Conservation (phyloP, 2,797 vertebrate genomes). For the Phataginus tricuspis region DNA sequence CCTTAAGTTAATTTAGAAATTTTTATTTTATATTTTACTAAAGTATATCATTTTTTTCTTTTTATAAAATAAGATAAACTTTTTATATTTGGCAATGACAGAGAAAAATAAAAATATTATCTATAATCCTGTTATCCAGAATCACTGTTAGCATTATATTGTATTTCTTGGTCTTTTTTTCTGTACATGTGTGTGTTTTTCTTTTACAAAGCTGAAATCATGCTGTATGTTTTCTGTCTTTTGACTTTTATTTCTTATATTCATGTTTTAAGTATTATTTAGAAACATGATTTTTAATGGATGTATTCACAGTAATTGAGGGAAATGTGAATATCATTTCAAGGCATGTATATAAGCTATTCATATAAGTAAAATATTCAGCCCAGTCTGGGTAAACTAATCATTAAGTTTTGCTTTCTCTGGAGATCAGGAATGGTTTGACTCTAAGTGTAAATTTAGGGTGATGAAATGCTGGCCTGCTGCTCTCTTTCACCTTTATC, state of each 20-base stretch:
- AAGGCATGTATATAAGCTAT: neutral
- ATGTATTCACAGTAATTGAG: neutral
- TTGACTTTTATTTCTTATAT: neutral
- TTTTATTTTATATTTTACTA: slow-evolving; percentile 2
- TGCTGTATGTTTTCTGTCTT: neutral
- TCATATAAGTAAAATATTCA: neutral
- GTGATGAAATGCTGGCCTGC: no score
- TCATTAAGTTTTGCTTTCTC: neutral
- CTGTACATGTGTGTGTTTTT: neutral
- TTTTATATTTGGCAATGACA: slow-evolving; percentile 9
- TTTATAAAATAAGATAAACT: neutral
- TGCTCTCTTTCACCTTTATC: neutral
- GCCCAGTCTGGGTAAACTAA: neutral
- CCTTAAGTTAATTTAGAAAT: slow-evolving; percentile 28
- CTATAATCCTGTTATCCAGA: neutral
- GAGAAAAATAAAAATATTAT: neutral
- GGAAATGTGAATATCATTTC: neutral
- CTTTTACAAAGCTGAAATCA: neutral
- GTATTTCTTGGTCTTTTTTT: neutral
- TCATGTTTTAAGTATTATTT: neutral
- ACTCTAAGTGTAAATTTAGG: neutral
- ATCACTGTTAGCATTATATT: neutral
- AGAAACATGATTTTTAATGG: neutral
- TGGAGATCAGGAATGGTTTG: neutral
- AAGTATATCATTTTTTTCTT: neutral